Percentiles rank a stretch among this genome's conserved stretches.
phyloP scores from a whole-genome alignment of 2,888 invertebrate species.

The Mesopsocus fuscifrons region DNA sequence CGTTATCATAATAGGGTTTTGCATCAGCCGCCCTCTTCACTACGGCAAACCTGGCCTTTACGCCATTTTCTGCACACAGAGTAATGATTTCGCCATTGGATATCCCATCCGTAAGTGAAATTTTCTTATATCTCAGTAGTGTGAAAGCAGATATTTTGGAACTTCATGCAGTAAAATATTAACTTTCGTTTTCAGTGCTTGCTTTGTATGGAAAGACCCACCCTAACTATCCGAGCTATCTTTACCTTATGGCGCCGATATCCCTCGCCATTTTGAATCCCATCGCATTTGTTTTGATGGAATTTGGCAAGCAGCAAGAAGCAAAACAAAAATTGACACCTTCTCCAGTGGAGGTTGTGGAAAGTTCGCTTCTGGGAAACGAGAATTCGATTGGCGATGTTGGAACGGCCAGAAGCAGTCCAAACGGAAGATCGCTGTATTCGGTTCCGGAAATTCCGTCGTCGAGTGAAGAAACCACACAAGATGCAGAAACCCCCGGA shows the following conservation, averaged over 20 bases:
- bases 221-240: conserved; percentile 75
- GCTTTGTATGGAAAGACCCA: conserved; percentile 71
- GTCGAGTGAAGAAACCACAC: neutral
- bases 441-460: too few species aligned
- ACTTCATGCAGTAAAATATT: conserved; percentile 11
- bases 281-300: conserved; percentile 74
- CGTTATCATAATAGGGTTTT: conserved; percentile 53
- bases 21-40: conserved; percentile 42
- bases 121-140: conserved; percentile 7
- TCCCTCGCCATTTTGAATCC: conserved; percentile 85
- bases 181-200: conserved; percentile 37
- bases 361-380: neutral
- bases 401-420: neutral
- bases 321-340: neutral
- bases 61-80: conserved; percentile 90
- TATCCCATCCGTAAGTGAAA: conserved; percentile 68
- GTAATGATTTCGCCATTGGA: conserved; percentile 94
- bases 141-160: conserved; percentile 5
- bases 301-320: conserved; percentile 33
- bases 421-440: neutral
- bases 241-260: conserved; percentile 88
- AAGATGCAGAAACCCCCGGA: neutral
- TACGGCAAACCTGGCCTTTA: conserved; percentile 74
- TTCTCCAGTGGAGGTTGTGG: neutral
- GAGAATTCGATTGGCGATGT: neutral